Evolutionary conservation across 2,888 invertebrate species (phyloP).

Genomic region (Dasypolia templi): DNA sequence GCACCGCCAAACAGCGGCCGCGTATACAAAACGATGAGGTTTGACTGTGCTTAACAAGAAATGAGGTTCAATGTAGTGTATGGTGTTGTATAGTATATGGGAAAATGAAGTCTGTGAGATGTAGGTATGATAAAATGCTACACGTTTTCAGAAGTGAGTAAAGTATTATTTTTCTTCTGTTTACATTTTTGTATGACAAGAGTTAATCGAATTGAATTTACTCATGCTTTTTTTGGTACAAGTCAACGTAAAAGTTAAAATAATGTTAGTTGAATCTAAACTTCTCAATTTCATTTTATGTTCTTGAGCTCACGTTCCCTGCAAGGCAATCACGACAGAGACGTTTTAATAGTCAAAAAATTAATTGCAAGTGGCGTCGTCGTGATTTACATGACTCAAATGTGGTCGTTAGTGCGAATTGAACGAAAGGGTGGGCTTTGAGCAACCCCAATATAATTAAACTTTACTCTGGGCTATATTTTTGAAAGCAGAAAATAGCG

Average conservation of each 20-base stretch:
- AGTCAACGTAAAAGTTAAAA: not conserved
- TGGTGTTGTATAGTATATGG: constrained; percentile 3
- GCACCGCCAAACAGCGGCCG: constrained; percentile 73
- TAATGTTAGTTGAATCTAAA: constrained; percentile 6
- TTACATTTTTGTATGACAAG: not conserved
- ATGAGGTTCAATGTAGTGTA: constrained; percentile 29
- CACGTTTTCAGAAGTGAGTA: not conserved
- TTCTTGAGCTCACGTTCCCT: constrained; percentile 58
- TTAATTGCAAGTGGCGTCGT: constrained; percentile 86
- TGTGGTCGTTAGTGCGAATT: constrained; percentile 87
- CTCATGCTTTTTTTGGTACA: not conserved
- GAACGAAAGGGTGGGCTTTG: constrained; percentile 83
- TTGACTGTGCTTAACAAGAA: constrained; percentile 51
- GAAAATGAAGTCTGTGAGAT: not conserved
- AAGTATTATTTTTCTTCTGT: not conserved
- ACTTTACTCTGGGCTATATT: constrained; percentile 77
- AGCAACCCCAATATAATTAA: constrained; percentile 84
- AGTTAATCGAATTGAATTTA: not conserved
- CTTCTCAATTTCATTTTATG: constrained; percentile 49
- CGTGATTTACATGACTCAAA: constrained; percentile 86
- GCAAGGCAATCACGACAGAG: constrained; percentile 72
- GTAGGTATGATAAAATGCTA: not conserved
- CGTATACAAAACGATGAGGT: constrained; percentile 57
- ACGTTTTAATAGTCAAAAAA: constrained; percentile 82
- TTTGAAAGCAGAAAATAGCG: constrained; percentile 67